phyloP scores from a whole-genome alignment of 2,888 invertebrate genomes.

The Lycophotia porphyrea region DNA sequence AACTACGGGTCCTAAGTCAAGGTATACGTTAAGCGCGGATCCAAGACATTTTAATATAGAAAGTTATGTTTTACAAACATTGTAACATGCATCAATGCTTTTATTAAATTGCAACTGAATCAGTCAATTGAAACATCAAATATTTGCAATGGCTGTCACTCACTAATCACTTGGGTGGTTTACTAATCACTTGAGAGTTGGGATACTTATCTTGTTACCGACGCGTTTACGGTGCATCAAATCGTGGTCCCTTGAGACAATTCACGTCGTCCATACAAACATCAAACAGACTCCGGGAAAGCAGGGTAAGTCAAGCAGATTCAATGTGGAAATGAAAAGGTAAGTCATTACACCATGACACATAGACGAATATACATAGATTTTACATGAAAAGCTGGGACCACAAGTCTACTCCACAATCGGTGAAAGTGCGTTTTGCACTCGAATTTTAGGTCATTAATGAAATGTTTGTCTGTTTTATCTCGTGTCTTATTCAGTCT shows the following conservation, averaged over 20 bases:
- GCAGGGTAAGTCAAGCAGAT: slow-evolving; percentile 52
- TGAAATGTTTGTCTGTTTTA: neutral
- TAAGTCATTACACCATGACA: slow-evolving; percentile 34
- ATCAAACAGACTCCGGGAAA: slow-evolving; percentile 53
- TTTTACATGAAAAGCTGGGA: slow-evolving; percentile 51
- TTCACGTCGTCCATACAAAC: slow-evolving; percentile 32
- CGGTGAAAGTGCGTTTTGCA: slow-evolving; percentile 6
- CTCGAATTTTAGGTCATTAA: neutral
- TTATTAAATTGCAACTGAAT: slow-evolving; percentile 18
- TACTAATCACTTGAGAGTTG: slow-evolving; percentile 11
- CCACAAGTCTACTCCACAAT: slow-evolving; percentile 46
- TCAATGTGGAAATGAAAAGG: slow-evolving; percentile 44
- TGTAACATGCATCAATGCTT: slow-evolving; percentile 38
- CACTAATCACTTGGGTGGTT: slow-evolving; percentile 53
- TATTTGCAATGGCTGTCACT: slow-evolving; percentile 64
- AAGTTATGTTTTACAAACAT: slow-evolving; percentile 31
- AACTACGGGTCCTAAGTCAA: slow-evolving; percentile 60
- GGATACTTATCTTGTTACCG: slow-evolving; percentile 50
- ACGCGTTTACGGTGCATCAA: slow-evolving; percentile 7
- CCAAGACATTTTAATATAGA: slow-evolving; percentile 51
- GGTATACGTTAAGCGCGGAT: slow-evolving; percentile 68
- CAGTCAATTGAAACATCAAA: slow-evolving; percentile 39
- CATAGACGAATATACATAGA: slow-evolving; percentile 34
- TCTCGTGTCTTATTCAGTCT: neutral
- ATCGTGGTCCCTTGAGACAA: slow-evolving; percentile 21